Percentiles rank a stretch among this genome's conserved stretches.
Evolutionary conservation across 2,888 invertebrate species (phyloP).

Genomic region (Tromatobia lineatoria): DNA sequence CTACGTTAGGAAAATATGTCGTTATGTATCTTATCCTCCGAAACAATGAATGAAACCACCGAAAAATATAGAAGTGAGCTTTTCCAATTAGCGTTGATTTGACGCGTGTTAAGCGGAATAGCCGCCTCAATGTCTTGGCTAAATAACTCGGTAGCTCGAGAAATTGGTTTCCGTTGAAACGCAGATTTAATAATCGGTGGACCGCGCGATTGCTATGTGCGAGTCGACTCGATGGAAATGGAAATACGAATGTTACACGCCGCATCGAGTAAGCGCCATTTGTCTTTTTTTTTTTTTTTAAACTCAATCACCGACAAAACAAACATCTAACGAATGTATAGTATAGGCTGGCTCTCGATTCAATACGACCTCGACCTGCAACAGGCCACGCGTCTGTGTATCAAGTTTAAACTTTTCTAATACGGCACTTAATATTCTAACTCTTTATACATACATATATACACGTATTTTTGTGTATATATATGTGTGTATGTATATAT

Average conservation of each 20-base stretch:
- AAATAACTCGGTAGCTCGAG: constrained; percentile 10
- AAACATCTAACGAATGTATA: constrained; percentile 42
- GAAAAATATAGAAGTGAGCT: too few relatives aligned
- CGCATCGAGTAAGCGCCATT: constrained; percentile 5
- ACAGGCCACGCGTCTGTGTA: constrained; percentile 54
- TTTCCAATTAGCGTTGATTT: not conserved
- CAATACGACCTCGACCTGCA: constrained; percentile 42
- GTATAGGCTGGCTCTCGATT: constrained; percentile 48
- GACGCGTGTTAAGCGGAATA: not conserved
- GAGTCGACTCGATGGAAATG: constrained; percentile 6
- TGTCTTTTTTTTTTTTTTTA: not conserved
- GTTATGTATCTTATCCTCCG: too few relatives aligned
- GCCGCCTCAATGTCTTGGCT: not conserved
- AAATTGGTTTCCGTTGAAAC: constrained; percentile 18
- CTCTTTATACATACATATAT: constrained; percentile 60
- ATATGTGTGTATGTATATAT: constrained; percentile 22
- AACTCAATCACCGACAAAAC: constrained; percentile 52
- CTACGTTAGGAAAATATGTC: too few relatives aligned
- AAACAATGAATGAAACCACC: too few relatives aligned
- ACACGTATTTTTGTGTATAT: constrained; percentile 55
- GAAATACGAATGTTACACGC: constrained; percentile 15
- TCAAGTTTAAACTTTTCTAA: constrained; percentile 59
- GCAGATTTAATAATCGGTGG: constrained; percentile 11
- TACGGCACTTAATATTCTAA: constrained; percentile 62
- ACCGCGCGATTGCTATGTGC: not conserved